Percentiles rank a stretch among this genome's conserved stretches.
phyloP scores from a whole-genome alignment of 2,888 invertebrate genomes.

The Deilephila elpenor region DNA sequence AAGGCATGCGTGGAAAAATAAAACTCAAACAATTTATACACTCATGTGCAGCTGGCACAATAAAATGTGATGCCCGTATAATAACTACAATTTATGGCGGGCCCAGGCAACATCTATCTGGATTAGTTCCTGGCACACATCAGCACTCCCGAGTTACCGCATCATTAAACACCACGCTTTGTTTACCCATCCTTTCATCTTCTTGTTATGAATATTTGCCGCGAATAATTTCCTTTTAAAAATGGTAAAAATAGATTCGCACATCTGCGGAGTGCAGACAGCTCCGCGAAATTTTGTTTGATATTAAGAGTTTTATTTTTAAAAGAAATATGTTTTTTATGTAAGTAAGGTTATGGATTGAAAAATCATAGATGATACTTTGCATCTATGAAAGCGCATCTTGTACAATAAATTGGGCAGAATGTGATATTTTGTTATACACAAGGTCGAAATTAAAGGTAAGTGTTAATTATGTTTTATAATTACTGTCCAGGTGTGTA shows the following conservation, averaged over 20 bases:
- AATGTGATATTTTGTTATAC: too few species aligned
- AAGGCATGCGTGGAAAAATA: background rate
- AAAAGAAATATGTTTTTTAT: too few species aligned
- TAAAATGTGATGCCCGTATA: constrained; percentile 12
- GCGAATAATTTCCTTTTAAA: constrained; percentile 24
- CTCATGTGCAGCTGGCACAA: background rate
- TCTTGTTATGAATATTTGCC: constrained; percentile 17
- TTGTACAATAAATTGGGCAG: too few species aligned
- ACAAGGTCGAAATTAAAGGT: background rate
- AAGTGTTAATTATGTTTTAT: too few species aligned
- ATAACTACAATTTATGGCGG: constrained; percentile 19
- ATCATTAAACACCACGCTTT: constrained; percentile 52
- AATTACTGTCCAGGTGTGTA: too few species aligned
- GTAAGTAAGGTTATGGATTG: too few species aligned
- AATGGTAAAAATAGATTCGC: constrained; percentile 7
- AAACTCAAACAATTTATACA: background rate
- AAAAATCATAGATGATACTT: too few species aligned
- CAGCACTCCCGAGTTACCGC: constrained; percentile 47
- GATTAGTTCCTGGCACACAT: constrained; percentile 49
- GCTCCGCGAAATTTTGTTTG: background rate
- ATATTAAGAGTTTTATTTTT: background rate
- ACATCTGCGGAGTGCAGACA: background rate
- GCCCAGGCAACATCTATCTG: constrained; percentile 41
- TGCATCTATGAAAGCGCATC: too few species aligned
- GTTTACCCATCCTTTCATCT: constrained; percentile 49